phyloP scores from a whole-genome alignment of 1,140 invertebrate species.

The Solen grandis region DNA sequence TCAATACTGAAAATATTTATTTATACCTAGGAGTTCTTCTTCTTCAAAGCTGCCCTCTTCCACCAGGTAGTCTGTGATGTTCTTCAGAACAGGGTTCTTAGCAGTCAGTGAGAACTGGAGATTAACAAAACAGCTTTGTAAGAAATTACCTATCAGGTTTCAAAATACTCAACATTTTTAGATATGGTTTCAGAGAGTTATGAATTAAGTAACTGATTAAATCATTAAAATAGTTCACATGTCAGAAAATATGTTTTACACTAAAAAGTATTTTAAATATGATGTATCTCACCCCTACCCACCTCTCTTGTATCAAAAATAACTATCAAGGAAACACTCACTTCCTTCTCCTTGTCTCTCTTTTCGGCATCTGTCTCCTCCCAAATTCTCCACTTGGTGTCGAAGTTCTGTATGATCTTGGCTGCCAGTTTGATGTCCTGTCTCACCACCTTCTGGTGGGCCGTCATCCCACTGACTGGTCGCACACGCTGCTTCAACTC shows the following conservation, averaged over 20 bases:
- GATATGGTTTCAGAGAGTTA: too few relatives aligned
- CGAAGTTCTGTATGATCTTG: conserved; percentile 96
- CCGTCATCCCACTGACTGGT: conserved; percentile 94
- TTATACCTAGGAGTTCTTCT: conserved; percentile 92
- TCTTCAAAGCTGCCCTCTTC: conserved; percentile 99
- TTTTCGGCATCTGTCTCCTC: conserved; percentile 81
- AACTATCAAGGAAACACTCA: too few relatives aligned
- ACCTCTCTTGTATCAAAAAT: too few relatives aligned
- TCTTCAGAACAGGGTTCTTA: conserved; percentile 96
- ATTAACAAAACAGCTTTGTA: too few relatives aligned
- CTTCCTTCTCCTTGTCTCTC: conserved; percentile 76
- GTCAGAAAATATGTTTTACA: too few relatives aligned
- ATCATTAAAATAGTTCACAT: too few relatives aligned
- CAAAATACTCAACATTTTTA: too few relatives aligned
- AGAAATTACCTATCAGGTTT: too few relatives aligned
- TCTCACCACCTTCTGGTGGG: conserved; percentile 92
- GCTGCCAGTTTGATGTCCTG: conserved; percentile 96
- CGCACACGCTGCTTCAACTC: conserved; percentile 96
- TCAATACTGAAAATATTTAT: too few relatives aligned
- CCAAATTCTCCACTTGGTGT: conserved; percentile 92
- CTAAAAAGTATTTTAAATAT: too few relatives aligned
- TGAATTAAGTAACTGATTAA: too few relatives aligned
- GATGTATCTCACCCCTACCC: too few relatives aligned
- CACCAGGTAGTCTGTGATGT: conserved; percentile 98
- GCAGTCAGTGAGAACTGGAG: conserved; percentile 81